These are phyloP conservation scores for Dendropsophus ebraccatus DNA, from an alignment of 2,113 vertebrate species.

Conservation along the genomic window DNA sequence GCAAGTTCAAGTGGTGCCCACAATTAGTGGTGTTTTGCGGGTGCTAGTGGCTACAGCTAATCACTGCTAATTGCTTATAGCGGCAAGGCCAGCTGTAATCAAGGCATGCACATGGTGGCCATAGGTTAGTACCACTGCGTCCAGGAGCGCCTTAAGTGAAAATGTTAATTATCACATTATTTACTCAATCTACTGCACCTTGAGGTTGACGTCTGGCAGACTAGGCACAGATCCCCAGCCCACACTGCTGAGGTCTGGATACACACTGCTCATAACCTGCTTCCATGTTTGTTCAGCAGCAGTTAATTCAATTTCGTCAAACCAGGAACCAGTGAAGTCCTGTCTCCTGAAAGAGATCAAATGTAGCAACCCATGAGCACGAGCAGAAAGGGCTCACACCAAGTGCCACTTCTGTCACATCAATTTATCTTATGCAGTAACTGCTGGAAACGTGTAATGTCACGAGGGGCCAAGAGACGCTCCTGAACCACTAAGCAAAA, in stretches of 20 bases:
- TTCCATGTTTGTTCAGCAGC: constrained; percentile 74
- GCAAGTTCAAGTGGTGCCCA: too few species aligned
- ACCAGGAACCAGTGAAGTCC: constrained; percentile 64
- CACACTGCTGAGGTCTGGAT: constrained; percentile 58
- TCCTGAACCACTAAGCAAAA: neutral
- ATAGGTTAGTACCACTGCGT: too few species aligned
- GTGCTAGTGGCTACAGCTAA: too few species aligned
- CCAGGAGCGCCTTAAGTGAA: too few species aligned
- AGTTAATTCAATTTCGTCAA: constrained; percentile 66
- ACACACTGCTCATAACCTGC: constrained; percentile 66
- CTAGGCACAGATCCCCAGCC: constrained; percentile 67
- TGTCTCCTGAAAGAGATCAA: constrained; percentile 50
- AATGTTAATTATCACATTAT: too few species aligned
- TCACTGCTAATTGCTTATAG: too few species aligned
- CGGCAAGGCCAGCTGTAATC: too few species aligned
- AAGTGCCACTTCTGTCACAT: constrained; percentile 33
- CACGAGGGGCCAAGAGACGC: neutral
- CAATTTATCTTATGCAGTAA: neutral
- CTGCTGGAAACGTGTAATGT: neutral
- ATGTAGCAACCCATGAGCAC: neutral
- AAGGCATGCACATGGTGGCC: too few species aligned
- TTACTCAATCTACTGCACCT: constrained; percentile 61
- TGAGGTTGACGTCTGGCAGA: constrained; percentile 68
- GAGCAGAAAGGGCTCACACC: constrained; percentile 18
- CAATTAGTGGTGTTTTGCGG: too few species aligned